These are phyloP conservation scores for Macrocentrus cingulum DNA, from an alignment of 1,140 invertebrate genomes.

Conservation along the genomic window DNA sequence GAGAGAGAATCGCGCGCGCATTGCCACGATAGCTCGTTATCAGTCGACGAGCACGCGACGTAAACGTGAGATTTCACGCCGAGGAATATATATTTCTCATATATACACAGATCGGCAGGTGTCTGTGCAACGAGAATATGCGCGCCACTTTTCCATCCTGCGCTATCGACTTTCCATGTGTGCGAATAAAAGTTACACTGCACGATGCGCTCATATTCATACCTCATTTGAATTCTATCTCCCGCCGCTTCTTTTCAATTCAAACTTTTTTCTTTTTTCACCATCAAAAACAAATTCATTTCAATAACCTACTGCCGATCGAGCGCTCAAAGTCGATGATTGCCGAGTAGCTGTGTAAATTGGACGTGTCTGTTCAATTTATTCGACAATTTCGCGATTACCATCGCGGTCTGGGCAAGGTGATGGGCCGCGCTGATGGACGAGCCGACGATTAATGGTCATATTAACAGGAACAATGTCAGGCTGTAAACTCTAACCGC, in stretches of 20 bases:
- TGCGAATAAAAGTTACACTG: slow-evolving; percentile 11
- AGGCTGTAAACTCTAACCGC: slow-evolving; percentile 11
- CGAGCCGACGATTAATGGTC: slow-evolving; percentile 5
- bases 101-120: slow-evolving; percentile 20
- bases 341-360: too few species aligned
- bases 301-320: too few species aligned
- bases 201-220: too few species aligned
- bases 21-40: slow-evolving; percentile 28
- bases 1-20: neutral
- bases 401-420: neutral
- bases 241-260: slow-evolving; percentile 2
- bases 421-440: neutral
- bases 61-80: slow-evolving; percentile 27
- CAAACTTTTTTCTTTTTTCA: too few species aligned
- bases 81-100: slow-evolving; percentile 16
- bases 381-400: too few species aligned
- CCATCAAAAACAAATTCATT: too few species aligned
- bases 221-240: too few species aligned
- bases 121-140: slow-evolving; percentile 2
- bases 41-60: slow-evolving; percentile 26
- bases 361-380: too few species aligned
- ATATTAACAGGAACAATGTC: slow-evolving; percentile 21
- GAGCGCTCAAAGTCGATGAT: too few species aligned
- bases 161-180: neutral
- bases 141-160: slow-evolving; percentile 7